Conservation (phyloP, 2,888 invertebrate species). For the Nectonema munidae region DNA sequence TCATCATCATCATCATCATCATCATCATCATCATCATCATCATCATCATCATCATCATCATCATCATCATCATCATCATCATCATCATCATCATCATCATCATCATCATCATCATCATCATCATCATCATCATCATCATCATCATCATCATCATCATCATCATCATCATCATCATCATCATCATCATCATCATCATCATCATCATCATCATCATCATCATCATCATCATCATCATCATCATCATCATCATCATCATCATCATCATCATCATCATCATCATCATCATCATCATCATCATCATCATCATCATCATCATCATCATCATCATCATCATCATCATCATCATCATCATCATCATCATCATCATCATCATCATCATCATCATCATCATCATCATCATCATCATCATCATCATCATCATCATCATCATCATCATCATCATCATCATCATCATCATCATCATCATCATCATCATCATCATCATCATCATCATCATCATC, state of each 20-base stretch:
- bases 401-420: not conserved
- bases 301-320: not conserved
- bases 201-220: not conserved
- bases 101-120: not conserved
- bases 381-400: not conserved
- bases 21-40: not conserved
- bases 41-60: not conserved
- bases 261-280: not conserved
- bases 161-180: not conserved
- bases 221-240: not conserved
- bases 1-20: not conserved
- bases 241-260: not conserved
- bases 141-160: not conserved
- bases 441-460: not conserved
- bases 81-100: not conserved
- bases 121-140: not conserved
- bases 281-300: not conserved
- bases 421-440: not conserved
- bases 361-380: not conserved
- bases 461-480: not conserved
- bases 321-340: not conserved
- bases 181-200: not conserved
- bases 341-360: not conserved
- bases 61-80: not conserved
- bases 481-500: not conserved